Evolutionary conservation across 2,113 vertebrate genomes (phyloP).

Genomic region (Melanotaenia duboulayi): DNA sequence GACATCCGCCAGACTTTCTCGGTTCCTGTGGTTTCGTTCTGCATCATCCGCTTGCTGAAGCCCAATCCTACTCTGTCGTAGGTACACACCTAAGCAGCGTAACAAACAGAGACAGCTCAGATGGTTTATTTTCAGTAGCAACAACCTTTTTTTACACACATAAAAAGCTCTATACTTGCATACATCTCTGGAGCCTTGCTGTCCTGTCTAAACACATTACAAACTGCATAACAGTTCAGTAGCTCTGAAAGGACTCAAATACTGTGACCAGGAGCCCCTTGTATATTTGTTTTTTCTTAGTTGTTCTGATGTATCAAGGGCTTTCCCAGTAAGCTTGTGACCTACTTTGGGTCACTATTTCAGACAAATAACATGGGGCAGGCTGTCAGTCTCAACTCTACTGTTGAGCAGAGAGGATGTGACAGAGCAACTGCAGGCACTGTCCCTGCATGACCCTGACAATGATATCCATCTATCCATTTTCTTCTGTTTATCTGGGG

Average conservation of each 20-base stretch:
- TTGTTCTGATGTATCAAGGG: slow-evolving; percentile 38
- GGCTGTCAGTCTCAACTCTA: slow-evolving; percentile 67
- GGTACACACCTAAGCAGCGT: slow-evolving; percentile 78
- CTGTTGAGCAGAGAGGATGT: slow-evolving; percentile 52
- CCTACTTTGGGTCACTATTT: slow-evolving; percentile 64
- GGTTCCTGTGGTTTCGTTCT: slow-evolving; percentile 81
- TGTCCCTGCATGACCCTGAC: slow-evolving; percentile 43
- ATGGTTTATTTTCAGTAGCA: background rate
- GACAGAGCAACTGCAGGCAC: slow-evolving; percentile 47
- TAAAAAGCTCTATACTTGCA: background rate
- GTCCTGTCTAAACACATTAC: background rate
- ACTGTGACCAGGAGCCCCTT: background rate
- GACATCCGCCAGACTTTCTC: slow-evolving; percentile 83
- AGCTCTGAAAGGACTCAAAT: slow-evolving; percentile 1
- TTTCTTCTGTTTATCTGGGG: too few species aligned
- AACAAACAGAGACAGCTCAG: slow-evolving; percentile 34
- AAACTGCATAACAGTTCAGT: slow-evolving; percentile 21
- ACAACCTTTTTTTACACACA: slow-evolving; percentile 14
- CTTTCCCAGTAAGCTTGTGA: slow-evolving; percentile 51
- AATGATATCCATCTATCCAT: too few species aligned
- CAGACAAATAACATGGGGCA: slow-evolving; percentile 70
- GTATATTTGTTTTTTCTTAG: slow-evolving; percentile 30
- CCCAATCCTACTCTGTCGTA: slow-evolving; percentile 85
- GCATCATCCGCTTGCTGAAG: slow-evolving; percentile 81
- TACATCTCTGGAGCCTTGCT: background rate